Base-by-base conservation (phyloP, 2,113 vertebrate genomes). In the Leptosomus discolor region DNA sequence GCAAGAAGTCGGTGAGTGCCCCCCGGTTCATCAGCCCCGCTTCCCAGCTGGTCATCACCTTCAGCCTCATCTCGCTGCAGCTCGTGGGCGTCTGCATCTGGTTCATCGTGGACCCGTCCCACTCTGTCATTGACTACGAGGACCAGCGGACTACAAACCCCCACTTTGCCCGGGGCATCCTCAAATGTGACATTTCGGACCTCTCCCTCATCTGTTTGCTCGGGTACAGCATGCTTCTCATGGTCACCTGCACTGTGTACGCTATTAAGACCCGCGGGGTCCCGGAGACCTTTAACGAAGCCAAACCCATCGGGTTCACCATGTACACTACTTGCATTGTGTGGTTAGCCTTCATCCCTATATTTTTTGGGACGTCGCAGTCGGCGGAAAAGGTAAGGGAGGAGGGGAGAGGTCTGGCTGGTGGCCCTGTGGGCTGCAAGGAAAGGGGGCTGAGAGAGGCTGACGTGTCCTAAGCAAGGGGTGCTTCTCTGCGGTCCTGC, bases 301-400 rank as follows among this genome's bases (percentile, higher is more conserved):
- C 99, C 97, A 99, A 99, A 98, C 99, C 99, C 95, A 99, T 99
- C 8, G 99, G 99, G 97, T 99, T 99, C 98, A 99, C 99, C 98
- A 99, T 99, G 99, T 99, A 99, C 97, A 99, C 99, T 83, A 99
- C 99, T 92, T 99, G 99, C 97, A 99, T 99, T 45, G 99, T 99
- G 74, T 99, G 99, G 99, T 98, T 99, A 3, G 99, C 99, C 90
- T 99, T 99, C 98, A 99, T 99, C 94, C 99, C 99, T 54, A 99
- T 99, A 97, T 99, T 99, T 98, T 99, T 99, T 58, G 99, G 99
- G 86, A 99, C 99, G 15, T 99, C 99, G 4, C 99, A 99, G 97
- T 99, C 99, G 1, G 98, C 98, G 30, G 98, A 99, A 80, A 98
- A 98, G 98, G 98, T 98, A 98, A 98, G 83, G n/a, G 70, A 18